A percentile compares a stretch with the other conserved stretches of the same genome.
Conservation (phyloP, 2,113 vertebrate genomes). For the Genyomyrus donnyi region DNA sequence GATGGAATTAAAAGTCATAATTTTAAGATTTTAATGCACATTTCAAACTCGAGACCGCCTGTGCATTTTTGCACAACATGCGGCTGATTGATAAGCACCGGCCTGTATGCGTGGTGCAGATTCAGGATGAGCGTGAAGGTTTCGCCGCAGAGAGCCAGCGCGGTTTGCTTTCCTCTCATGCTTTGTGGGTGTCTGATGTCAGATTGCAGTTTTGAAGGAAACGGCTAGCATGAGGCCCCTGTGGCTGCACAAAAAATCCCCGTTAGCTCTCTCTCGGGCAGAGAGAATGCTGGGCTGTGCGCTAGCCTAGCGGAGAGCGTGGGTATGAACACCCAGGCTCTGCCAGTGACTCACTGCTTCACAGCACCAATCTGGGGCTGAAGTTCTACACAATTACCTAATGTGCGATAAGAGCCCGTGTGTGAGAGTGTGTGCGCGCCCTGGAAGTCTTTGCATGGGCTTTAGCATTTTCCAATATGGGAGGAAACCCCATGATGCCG, state of each 20-base stretch:
- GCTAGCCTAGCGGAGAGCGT: not conserved
- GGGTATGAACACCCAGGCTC: not conserved
- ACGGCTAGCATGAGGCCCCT: not conserved
- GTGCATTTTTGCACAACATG: not conserved
- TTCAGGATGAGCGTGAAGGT: not conserved
- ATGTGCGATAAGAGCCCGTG: not conserved
- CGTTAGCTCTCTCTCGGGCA: not conserved
- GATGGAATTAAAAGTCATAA: not conserved
- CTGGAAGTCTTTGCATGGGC: not conserved
- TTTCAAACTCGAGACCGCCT: not conserved
- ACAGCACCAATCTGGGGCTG: not conserved
- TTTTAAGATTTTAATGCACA: not conserved
- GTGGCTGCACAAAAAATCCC: not conserved
- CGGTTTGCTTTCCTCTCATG: not conserved
- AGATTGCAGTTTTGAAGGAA: not conserved
- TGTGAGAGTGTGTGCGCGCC: not conserved
- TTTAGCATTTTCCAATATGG: not conserved
- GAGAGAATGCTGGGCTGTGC: not conserved
- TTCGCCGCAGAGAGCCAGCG: not conserved
- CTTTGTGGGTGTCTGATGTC: not conserved
- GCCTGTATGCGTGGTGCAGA: not conserved
- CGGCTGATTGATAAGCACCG: not conserved
- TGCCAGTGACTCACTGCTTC: not conserved
- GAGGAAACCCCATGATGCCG: not conserved
- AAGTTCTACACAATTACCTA: not conserved